phyloP scores from a whole-genome alignment of 2,113 vertebrate genomes.

The Colinus virginianus region DNA sequence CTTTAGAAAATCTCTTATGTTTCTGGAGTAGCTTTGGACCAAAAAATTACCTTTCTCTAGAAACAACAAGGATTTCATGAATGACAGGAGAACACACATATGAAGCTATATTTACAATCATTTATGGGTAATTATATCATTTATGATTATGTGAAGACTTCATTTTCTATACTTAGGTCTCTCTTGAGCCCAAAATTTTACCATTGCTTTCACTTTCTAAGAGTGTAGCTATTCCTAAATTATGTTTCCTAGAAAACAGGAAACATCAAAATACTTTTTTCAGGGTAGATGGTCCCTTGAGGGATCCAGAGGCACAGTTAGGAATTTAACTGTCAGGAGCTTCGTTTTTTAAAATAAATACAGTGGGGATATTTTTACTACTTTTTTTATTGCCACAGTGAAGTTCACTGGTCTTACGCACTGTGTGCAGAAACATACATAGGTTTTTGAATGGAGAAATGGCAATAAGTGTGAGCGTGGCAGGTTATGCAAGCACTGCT shows the following conservation, averaged over 20 bases:
- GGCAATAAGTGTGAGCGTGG: neutral
- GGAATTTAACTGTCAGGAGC: neutral
- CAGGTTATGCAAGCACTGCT: neutral
- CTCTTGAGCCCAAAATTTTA: neutral
- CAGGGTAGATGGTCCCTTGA: neutral
- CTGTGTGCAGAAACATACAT: accelerated
- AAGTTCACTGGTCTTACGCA: neutral
- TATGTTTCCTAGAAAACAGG: neutral
- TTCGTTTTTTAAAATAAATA: constrained; percentile 12
- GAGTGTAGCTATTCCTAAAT: neutral
- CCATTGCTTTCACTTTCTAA: neutral
- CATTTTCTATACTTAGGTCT: neutral
- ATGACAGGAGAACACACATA: neutral
- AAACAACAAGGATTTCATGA: neutral
- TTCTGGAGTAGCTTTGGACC: neutral
- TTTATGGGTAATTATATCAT: neutral
- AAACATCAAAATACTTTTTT: neutral
- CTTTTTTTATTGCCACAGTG: neutral
- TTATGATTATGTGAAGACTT: neutral
- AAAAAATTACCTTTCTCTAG: neutral
- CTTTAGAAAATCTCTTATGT: neutral
- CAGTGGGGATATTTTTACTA: neutral
- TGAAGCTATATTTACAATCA: neutral
- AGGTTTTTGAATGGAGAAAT: neutral
- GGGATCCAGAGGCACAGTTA: neutral